These are phyloP conservation scores for Cancer borealis DNA, from an alignment of 2,888 invertebrate genomes.

Conservation along the genomic window DNA sequence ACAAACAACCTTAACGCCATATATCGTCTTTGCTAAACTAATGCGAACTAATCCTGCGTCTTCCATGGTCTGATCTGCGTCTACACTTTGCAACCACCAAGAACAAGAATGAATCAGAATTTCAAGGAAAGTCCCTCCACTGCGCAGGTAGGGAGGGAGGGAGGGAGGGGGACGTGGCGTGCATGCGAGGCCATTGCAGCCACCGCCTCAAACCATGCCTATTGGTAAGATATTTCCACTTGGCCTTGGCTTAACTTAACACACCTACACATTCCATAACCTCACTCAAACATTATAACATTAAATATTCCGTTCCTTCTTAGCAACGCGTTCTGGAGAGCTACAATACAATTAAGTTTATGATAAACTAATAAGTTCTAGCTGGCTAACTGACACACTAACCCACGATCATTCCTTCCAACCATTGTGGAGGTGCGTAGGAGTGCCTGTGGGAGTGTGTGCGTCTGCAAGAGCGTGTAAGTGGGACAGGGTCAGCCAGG, in stretches of 20 bases:
- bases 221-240: not conserved
- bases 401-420: not conserved
- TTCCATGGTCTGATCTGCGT: not conserved
- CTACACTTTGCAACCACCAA: not conserved
- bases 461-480: slow-evolving; percentile 56
- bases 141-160: slow-evolving; percentile 12
- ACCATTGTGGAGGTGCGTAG: not conserved
- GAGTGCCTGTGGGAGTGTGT: slow-evolving; percentile 8
- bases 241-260: slow-evolving; percentile 13
- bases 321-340: not conserved
- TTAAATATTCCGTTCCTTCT: not conserved
- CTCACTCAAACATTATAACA: not conserved
- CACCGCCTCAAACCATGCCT: slow-evolving; percentile 25
- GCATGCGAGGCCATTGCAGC: slow-evolving; percentile 28
- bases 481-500: slow-evolving; percentile 72
- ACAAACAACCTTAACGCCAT: not conserved
- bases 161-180: slow-evolving; percentile 28
- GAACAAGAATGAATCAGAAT: not conserved
- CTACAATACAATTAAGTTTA: not conserved
- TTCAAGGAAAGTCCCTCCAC: slow-evolving; percentile 53
- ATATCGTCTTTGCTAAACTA: not conserved
- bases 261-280: not conserved
- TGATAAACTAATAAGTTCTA: not conserved
- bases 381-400: not conserved
- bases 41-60: not conserved